A percentile compares a stretch with the other conserved stretches of the same genome.
Conservation (phyloP, 2,888 invertebrate genomes). For the Idaea dimidiata region DNA sequence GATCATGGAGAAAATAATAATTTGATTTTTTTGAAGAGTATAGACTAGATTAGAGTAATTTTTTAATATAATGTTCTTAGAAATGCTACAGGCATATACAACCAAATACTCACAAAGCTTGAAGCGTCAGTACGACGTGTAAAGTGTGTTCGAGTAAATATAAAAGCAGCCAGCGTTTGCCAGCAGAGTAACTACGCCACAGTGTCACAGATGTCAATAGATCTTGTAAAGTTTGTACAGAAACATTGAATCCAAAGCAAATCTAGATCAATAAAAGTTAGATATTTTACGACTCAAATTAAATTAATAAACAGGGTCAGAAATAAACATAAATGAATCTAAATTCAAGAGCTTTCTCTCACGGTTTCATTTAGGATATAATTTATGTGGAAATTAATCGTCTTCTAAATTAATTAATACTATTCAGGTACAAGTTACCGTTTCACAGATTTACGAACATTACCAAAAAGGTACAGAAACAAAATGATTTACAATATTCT, state of each 20-base stretch:
- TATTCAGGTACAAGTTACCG: conserved; percentile 27
- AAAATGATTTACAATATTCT: conserved; percentile 53
- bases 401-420: background rate
- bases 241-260: background rate
- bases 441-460: conserved; percentile 48
- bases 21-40: too few relatives aligned
- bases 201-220: too few relatives aligned
- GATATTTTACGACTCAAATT: background rate
- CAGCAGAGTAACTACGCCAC: too few relatives aligned
- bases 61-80: too few relatives aligned
- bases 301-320: background rate
- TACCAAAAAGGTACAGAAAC: conserved; percentile 46
- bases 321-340: background rate
- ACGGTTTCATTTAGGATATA: background rate
- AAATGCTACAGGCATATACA: too few relatives aligned
- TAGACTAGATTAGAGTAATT: too few relatives aligned
- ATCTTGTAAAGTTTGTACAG: too few relatives aligned
- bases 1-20: too few relatives aligned
- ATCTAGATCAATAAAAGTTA: background rate
- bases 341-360: background rate
- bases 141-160: too few relatives aligned
- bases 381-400: background rate
- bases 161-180: too few relatives aligned
- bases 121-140: too few relatives aligned
- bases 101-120: too few relatives aligned